Base-by-base conservation (phyloP, 2,797 vertebrate genomes). In the Neopelma chrysocephalum region DNA sequence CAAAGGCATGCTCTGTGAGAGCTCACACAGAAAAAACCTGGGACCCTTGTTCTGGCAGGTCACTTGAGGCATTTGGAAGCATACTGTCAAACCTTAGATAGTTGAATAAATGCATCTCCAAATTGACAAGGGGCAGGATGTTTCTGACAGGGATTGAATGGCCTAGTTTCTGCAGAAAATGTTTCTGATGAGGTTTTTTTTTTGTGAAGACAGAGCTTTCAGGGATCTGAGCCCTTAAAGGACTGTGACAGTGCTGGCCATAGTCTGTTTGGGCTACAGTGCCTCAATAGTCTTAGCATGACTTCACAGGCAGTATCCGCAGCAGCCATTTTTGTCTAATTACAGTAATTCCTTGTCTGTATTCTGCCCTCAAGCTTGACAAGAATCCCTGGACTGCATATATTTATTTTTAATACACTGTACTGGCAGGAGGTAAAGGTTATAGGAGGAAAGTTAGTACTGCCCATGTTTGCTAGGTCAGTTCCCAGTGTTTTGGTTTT, bases 321-420 rank as follows among this genome's bases (percentile, higher is more conserved):
- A 51, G 34, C 27, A 69, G 22, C 1, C 2, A 14, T 54, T 87
- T 89, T 82, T 40, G 36, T 48, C 51, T 62, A 20, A 19, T 50
- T 66, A 14, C 25, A 17, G 6, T 31, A 82, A 31, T 68, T 90
- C 12, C 9, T 88, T 12, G 2, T 36, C 53, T 69, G 18, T 69
- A 22, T 58, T 85, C 47, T 68, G 25, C 32, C 18, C 16, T 58
- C 27, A 58, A 25, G 15, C 8, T 68, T 47, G 58, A 69, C 25
- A 53, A 45, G 51, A 83, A 69, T 83, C 54, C n/a, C 29, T 45
- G 29, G 57, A 54, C 40, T 75, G 50, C 22, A 13, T n/a, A 1
- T 23, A 23, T 81, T 79, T 96, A 86, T 93, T 96, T 96, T 93
- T 95, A 93, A 81, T 79, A 72, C 47, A 51, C 22, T 25, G 12